A percentile compares a stretch with the other conserved stretches of the same genome.
These are phyloP conservation scores for Drosophila repletoides DNA, from an alignment of 1,140 invertebrate species.

Conservation along the genomic window DNA sequence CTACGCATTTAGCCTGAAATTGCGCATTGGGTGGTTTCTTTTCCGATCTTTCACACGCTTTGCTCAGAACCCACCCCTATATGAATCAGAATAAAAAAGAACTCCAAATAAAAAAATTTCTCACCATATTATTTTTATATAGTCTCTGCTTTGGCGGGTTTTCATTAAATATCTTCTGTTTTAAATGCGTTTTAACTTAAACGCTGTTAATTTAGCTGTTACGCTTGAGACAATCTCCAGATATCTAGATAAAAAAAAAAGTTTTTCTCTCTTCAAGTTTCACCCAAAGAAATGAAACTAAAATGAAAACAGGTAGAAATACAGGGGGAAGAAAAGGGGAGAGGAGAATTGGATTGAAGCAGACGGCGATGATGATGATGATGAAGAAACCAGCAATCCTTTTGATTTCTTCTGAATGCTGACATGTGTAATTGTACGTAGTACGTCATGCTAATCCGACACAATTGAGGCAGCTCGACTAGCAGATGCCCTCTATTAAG, in stretches of 20 bases:
- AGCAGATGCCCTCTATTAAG: too few species aligned
- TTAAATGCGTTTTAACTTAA: conserved; percentile 51
- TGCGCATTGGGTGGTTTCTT: conserved; percentile 9
- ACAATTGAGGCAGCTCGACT: too few species aligned
- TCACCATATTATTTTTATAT: conserved; percentile 15
- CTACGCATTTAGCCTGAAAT: conserved; percentile 24
- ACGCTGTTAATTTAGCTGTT: conserved; percentile 61
- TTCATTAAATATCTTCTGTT: not conserved
- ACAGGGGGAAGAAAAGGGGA: not conserved
- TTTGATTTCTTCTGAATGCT: conserved; percentile 45
- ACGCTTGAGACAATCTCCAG: conserved; percentile 39
- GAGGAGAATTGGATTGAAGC: too few species aligned
- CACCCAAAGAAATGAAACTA: conserved; percentile 36
- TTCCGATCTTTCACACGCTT: conserved; percentile 32
- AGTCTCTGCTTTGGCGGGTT: not conserved
- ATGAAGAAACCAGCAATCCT: conserved; percentile 44
- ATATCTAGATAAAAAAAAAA: conserved; percentile 39
- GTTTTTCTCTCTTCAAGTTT: conserved; percentile 34
- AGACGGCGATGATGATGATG: not conserved
- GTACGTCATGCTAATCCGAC: conserved; percentile 28
- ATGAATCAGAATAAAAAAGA: conserved; percentile 17
- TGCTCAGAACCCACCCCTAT: conserved; percentile 36
- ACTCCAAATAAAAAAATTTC: conserved; percentile 25
- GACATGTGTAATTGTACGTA: conserved; percentile 29
- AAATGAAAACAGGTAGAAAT: conserved; percentile 18